These are phyloP conservation scores for Sebastolobus alascanus DNA, from an alignment of 2,797 vertebrate genomes.

Conservation along the genomic window DNA sequence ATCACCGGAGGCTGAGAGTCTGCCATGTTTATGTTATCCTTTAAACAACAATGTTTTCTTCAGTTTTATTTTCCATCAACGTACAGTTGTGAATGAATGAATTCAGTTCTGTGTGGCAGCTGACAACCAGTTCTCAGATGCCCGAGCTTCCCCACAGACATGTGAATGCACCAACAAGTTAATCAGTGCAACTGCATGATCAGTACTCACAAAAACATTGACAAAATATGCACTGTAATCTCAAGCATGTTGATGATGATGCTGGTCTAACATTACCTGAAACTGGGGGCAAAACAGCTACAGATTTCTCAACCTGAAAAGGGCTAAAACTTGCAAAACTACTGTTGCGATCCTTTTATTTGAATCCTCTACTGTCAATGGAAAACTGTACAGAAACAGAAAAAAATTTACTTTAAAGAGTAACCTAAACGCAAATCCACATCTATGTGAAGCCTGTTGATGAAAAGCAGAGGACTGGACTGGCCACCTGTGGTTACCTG, in stretches of 20 bases:
- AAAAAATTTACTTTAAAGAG: background rate
- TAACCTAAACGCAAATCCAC: background rate
- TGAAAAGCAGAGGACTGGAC: background rate
- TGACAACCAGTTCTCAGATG: background rate
- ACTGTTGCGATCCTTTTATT: too few relatives aligned
- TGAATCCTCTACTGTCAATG: background rate
- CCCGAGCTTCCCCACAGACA: slow-evolving; percentile 5
- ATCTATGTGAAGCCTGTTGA: background rate
- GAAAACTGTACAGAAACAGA: background rate
- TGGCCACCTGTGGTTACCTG: background rate
- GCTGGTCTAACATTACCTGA: background rate
- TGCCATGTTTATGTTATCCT: background rate
- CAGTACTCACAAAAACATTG: background rate
- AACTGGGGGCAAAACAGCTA: background rate
- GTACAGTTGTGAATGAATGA: background rate
- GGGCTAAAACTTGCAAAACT: background rate
- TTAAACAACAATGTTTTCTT: background rate
- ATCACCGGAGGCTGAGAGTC: background rate
- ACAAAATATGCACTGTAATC: too few relatives aligned
- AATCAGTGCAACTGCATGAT: background rate
- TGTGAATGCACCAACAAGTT: slow-evolving; percentile 4
- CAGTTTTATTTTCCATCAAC: slow-evolving; percentile 1
- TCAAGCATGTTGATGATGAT: background rate
- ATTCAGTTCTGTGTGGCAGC: slow-evolving; percentile 5
- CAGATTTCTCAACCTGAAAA: background rate